A percentile compares a stretch with the other conserved stretches of the same genome.
Conservation (phyloP, 2,888 invertebrate genomes). For the Xanthorhoe spadicearia region DNA sequence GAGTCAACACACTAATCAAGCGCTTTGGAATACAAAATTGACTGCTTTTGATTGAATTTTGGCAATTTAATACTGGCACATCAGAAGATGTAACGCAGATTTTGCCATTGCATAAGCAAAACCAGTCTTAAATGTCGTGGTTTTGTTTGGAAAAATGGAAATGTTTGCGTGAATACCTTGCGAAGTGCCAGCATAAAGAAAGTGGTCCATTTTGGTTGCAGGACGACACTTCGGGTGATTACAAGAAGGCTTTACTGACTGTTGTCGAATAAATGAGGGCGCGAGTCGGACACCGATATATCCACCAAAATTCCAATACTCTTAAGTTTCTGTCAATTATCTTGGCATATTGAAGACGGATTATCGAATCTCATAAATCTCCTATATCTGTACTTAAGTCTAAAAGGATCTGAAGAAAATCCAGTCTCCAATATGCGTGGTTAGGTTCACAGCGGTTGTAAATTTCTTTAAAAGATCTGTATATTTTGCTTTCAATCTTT, state of each 20-base stretch:
- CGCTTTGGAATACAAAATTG: constrained; percentile 27
- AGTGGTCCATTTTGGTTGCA: constrained; percentile 85
- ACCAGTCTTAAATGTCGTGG: background rate
- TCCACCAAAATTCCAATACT: constrained; percentile 65
- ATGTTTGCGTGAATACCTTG: constrained; percentile 9
- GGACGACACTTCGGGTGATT: constrained; percentile 97
- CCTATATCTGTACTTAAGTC: constrained; percentile 8
- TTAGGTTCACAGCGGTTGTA: constrained; percentile 62
- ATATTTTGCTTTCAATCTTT: constrained; percentile 74
- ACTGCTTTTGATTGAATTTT: constrained; percentile 28
- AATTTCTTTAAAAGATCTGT: constrained; percentile 77
- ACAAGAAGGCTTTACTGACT: constrained; percentile 95
- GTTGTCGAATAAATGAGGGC: constrained; percentile 87
- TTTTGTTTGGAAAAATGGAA: constrained; percentile 26
- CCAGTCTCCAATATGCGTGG: constrained; percentile 53
- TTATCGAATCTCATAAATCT: constrained; percentile 38
- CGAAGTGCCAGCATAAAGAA: constrained; percentile 33
- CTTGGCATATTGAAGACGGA: constrained; percentile 48
- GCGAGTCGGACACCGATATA: constrained; percentile 51
- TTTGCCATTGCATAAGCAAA: constrained; percentile 13
- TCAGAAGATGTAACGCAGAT: constrained; percentile 10
- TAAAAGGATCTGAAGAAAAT: constrained; percentile 40
- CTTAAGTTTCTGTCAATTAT: constrained; percentile 76
- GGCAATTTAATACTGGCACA: constrained; percentile 19
- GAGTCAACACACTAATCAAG: constrained; percentile 25